Evolutionary conservation across 1,140 invertebrate species (phyloP).

Genomic region (Eriosoma lanigerum): DNA sequence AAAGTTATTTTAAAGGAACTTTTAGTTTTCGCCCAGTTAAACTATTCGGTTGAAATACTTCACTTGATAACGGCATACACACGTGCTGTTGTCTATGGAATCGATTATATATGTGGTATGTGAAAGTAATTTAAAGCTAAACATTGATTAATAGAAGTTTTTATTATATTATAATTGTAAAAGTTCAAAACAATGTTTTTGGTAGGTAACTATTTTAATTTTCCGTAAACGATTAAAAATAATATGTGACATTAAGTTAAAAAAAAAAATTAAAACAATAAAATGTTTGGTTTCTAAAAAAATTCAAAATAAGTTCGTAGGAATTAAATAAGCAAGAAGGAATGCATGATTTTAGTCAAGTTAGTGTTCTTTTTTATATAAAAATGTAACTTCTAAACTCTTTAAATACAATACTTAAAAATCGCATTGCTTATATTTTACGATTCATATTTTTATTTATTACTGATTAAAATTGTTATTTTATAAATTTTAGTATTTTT

Average conservation of each 20-base stretch:
- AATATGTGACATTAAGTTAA: neutral
- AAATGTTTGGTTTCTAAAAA: no score
- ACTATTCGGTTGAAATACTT: neutral
- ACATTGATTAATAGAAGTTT: neutral
- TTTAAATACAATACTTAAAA: no score
- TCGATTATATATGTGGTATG: neutral
- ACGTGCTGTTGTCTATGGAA: neutral
- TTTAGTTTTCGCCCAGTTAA: neutral
- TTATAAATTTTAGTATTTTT: no score
- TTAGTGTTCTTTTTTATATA: no score
- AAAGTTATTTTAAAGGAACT: neutral
- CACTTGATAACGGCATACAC: neutral
- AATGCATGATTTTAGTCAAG: no score
- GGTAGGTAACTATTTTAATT: neutral
- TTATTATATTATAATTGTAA: neutral
- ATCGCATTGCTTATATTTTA: no score
- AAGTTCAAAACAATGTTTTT: neutral
- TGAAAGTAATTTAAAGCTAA: constrained; percentile 3
- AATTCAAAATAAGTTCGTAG: no score
- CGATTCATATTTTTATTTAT: no score
- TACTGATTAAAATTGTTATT: no score
- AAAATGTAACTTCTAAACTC: no score
- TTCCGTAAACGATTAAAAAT: neutral
- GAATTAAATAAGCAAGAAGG: no score
- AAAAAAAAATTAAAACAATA: neutral